These are phyloP conservation scores for Abramis brama DNA, from an alignment of 2,113 vertebrate genomes.

Conservation along the genomic window DNA sequence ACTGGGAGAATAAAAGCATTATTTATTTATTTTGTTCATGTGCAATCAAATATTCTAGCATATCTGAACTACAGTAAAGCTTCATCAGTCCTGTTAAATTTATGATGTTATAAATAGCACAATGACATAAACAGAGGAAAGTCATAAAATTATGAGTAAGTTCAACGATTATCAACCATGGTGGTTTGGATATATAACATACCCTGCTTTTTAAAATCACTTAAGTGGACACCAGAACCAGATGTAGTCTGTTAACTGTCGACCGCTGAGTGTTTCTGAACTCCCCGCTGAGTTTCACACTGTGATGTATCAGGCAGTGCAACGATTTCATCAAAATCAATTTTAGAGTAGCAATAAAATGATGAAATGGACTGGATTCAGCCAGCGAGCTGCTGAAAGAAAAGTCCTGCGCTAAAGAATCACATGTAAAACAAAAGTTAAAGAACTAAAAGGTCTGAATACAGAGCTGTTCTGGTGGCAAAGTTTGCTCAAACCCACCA, in stretches of 20 bases:
- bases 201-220: not conserved
- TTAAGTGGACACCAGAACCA: too few species aligned
- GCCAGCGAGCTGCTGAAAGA: not conserved
- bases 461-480: not conserved
- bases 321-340: slow-evolving; percentile 1
- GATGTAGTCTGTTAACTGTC: not conserved
- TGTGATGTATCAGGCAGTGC: not conserved
- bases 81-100: not conserved
- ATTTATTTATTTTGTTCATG: too few species aligned
- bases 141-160: not conserved
- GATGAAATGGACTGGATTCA: not conserved
- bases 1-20: too few species aligned
- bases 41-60: too few species aligned
- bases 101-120: not conserved
- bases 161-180: not conserved
- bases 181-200: not conserved
- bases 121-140: not conserved
- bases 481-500: not conserved
- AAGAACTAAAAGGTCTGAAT: not conserved
- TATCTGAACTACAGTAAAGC: not conserved
- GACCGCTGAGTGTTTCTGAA: not conserved
- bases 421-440: not conserved
- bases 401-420: not conserved
- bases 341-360: not conserved
- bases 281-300: not conserved